These are phyloP conservation scores for Darwinula stevensoni DNA, from an alignment of 2,888 invertebrate genomes.

Conservation along the genomic window DNA sequence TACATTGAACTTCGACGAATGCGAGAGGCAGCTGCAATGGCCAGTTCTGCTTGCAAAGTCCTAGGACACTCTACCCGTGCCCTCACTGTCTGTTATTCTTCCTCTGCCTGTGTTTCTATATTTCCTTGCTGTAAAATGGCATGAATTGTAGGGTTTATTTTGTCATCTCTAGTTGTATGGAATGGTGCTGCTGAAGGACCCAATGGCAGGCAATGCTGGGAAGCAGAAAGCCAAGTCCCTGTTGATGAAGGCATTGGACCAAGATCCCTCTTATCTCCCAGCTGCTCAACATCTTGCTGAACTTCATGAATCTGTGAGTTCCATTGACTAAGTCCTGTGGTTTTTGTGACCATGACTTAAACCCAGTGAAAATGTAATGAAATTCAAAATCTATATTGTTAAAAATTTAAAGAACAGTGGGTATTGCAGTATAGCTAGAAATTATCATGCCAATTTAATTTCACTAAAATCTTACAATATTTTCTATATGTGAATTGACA, in stretches of 20 bases:
- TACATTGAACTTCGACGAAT: conserved; percentile 33
- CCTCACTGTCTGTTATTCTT: too few species aligned
- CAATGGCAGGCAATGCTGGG: too few species aligned
- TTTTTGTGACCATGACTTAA: too few species aligned
- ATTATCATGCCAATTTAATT: too few species aligned
- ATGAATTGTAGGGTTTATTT: conserved; percentile 13
- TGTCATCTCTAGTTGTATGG: conserved; percentile 51
- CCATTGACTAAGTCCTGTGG: too few species aligned
- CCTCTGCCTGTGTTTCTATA: conserved; percentile 5
- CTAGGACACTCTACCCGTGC: conserved; percentile 36
- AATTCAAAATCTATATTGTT: too few species aligned
- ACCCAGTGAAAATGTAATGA: too few species aligned
- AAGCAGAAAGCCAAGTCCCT: conserved; percentile 28
- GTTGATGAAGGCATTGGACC: conserved; percentile 35
- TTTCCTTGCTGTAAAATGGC: conserved; percentile 6
- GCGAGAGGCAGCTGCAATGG: conserved; percentile 38
- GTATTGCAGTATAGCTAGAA: too few species aligned
- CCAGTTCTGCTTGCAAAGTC: conserved; percentile 36
- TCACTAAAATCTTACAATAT: too few species aligned
- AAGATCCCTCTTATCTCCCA: conserved; percentile 36
- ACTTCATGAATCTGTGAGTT: too few species aligned
- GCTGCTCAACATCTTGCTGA: conserved; percentile 39
- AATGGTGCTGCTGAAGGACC: conserved; percentile 36
- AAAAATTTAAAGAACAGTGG: too few species aligned
- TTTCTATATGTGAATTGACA: too few species aligned